A percentile compares a stretch with the other conserved stretches of the same genome.
Conservation (phyloP, 2,797 vertebrate species). For the Echeneis naucrates region DNA sequence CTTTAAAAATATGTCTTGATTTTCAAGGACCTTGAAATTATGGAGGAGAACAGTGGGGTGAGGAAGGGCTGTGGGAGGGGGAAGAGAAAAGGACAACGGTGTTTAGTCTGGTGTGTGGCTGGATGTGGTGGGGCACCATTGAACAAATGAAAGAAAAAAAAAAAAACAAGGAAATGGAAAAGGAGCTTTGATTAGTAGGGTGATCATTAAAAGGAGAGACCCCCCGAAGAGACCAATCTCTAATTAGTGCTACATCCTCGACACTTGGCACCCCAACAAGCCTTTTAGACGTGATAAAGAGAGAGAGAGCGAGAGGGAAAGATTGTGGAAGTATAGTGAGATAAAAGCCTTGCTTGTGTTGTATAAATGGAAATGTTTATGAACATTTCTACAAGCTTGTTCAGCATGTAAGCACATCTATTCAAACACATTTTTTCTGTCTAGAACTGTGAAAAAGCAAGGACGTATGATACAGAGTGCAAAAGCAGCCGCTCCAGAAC, state of each 20-base stretch:
- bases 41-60: constrained; percentile 26
- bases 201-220: constrained; percentile 72
- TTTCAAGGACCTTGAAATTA: constrained; percentile 69
- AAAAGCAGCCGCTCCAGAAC: constrained; percentile 35
- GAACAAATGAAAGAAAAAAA: constrained; percentile 32
- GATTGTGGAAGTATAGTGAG: too few species aligned
- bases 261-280: constrained; percentile 61
- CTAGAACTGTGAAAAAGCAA: background rate
- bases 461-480: constrained; percentile 16
- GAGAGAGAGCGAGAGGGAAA: background rate
- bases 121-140: constrained; percentile 14
- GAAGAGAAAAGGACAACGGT: background rate
- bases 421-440: constrained; percentile 9
- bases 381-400: constrained; percentile 33
- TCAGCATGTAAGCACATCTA: background rate
- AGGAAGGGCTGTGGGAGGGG: background rate
- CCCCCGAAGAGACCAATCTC: constrained; percentile 65
- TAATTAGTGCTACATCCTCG: constrained; percentile 73
- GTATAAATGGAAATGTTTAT: constrained; percentile 50
- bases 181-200: constrained; percentile 64
- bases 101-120: constrained; percentile 43
- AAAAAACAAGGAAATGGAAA: constrained; percentile 29
- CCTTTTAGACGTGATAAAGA: constrained; percentile 42
- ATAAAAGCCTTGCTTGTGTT: constrained; percentile 48
- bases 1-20: constrained; percentile 65